Evolutionary conservation across 2,113 vertebrate genomes (phyloP), one percentile per base, ranked within the genome.

Genomic region (Petroica traversi): DNA sequence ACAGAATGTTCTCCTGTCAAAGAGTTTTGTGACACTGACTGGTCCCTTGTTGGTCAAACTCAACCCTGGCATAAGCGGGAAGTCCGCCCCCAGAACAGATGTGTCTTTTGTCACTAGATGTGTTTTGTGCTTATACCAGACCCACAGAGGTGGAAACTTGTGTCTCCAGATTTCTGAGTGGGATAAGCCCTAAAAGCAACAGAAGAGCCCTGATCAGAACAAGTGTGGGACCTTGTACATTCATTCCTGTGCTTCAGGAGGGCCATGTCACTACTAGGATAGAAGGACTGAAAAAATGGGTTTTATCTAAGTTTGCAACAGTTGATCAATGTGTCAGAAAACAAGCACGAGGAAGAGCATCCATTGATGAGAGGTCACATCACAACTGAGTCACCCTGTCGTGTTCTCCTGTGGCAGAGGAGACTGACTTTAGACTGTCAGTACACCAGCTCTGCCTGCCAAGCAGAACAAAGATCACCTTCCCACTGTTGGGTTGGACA

Each of bases 241-340:
- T 76, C 28, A 25, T 48, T 67, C 66, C 41, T 34, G 11, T 9
- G 29, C 84, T 67, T 58, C 17, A 14, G 41, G 33, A 85, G 34
- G 31, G 14, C 49, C 29, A 13, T 33, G 43, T 9, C 43, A 38
- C 41, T 19, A 4, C 41, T 49, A 22, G 9, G 14, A 57, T 1
- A 29, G 40, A 87, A 59, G 36, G 28, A 31, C 49, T 58, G 62
- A 76, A 88, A 69, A 91, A 59, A 45, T 2, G 25, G 38, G 18
- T 1, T 81, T 94, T 91, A 84, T 76, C 80, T 52, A 66, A 48
- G 28, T 76, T 59, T 54, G 51, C 67, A 88, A 55, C 29, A 46
- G 71, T 62, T 71, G 59, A 66, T 85, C 66, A 75, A 36, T 19
- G 59, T 74, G 71, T 89, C 85, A 91, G 82, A 66, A 95, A 72